Evolutionary conservation across 1,140 invertebrate genomes (phyloP).

Genomic region (Pemphigus obesinymphae): DNA sequence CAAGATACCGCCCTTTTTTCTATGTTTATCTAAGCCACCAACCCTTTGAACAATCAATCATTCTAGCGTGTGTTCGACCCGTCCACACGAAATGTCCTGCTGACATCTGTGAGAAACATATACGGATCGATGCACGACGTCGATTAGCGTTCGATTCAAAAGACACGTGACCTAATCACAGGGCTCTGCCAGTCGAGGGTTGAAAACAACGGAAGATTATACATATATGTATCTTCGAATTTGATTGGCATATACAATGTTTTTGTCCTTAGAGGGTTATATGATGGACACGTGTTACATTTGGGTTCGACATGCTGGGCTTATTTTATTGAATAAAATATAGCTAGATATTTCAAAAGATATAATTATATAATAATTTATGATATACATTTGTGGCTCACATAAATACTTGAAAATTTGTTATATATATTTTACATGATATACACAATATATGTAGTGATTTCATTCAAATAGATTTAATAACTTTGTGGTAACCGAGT

Average conservation of each 20-base stretch:
- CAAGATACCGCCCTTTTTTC: slow-evolving; percentile 2
- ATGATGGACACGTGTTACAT: neutral
- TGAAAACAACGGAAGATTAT: neutral
- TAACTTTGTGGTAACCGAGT: neutral
- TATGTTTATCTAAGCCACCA: neutral
- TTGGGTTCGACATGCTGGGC: neutral
- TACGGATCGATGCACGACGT: neutral
- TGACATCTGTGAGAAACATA: slow-evolving; percentile 30
- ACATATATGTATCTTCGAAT: neutral
- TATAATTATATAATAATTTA: no score
- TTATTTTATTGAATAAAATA: neutral
- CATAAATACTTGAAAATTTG: no score
- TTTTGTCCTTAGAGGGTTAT: neutral
- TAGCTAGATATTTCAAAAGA: no score
- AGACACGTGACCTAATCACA: slow-evolving; percentile 10
- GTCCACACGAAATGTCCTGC: neutral
- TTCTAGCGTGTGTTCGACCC: neutral
- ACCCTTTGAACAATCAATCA: slow-evolving; percentile 28
- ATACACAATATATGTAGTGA: no score
- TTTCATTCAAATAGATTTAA: no score
- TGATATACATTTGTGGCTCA: neutral
- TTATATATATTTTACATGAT: no score
- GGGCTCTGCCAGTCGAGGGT: neutral
- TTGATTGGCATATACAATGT: slow-evolving; percentile 12
- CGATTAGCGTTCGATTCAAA: slow-evolving; percentile 5